Conservation (phyloP, 2,888 invertebrate genomes). For the Stenichneumon culpator region DNA sequence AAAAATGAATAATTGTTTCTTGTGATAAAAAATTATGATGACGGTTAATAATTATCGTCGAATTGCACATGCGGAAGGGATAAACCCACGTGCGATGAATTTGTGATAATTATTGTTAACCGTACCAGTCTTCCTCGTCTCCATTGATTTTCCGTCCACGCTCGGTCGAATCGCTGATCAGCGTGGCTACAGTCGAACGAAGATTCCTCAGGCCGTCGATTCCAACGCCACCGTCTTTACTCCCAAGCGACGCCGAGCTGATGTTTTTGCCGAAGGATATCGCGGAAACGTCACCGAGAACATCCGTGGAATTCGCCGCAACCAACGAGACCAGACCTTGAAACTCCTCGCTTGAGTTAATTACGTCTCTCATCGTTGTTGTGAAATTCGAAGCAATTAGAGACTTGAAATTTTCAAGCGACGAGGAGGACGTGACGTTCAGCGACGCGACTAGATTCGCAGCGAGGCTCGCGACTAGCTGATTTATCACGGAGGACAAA, state of each 20-base stretch:
- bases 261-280: constrained; percentile 44
- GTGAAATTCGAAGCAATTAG: constrained; percentile 77
- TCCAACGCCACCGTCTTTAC: constrained; percentile 19
- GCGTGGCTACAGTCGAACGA: constrained; percentile 55
- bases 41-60: not conserved
- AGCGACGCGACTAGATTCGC: constrained; percentile 73
- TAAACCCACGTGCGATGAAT: not conserved
- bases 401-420: constrained; percentile 73
- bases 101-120: constrained; percentile 2
- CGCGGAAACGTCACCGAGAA: constrained; percentile 56
- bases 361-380: constrained; percentile 72
- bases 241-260: constrained; percentile 41
- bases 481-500: constrained; percentile 73
- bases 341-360: constrained; percentile 64
- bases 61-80: constrained; percentile 18
- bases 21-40: no score
- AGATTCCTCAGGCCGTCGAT: constrained; percentile 62
- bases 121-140: constrained; percentile 59
- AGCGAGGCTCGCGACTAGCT: constrained; percentile 73
- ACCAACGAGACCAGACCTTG: constrained; percentile 47
- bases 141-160: constrained; percentile 31
- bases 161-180: constrained; percentile 52
- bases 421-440: constrained; percentile 70
- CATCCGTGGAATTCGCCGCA: constrained; percentile 54
- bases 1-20: no score